Evolutionary conservation across 2,797 vertebrate genomes (phyloP).

Genomic region (Sparus aurata): DNA sequence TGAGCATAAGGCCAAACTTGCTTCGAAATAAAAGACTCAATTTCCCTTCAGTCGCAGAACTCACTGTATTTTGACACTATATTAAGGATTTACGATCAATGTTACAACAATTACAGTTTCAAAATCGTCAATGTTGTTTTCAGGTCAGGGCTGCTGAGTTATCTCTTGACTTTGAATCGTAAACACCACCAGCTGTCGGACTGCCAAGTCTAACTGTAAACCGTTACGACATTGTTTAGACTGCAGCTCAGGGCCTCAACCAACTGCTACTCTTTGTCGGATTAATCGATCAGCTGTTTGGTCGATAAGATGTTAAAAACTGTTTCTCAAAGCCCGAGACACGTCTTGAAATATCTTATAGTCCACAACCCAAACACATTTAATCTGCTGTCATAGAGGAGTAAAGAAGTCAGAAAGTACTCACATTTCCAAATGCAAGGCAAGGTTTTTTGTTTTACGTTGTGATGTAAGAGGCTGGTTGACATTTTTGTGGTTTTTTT

Average conservation of each 20-base stretch:
- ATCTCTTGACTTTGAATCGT: constrained; percentile 37
- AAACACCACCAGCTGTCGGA: constrained; percentile 38
- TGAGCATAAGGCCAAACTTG: not conserved
- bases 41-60: not conserved
- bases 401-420: no score
- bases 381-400: no score
- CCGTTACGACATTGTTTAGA: constrained; percentile 40
- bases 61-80: not conserved
- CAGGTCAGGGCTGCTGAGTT: not conserved
- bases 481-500: no score
- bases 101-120: not conserved
- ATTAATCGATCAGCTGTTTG: no score
- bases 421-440: no score
- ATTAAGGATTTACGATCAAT: not conserved
- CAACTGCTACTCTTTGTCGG: no score
- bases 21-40: not conserved
- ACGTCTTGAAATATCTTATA: no score
- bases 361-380: no score
- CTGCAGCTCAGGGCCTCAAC: constrained; percentile 11
- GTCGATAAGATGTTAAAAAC: no score
- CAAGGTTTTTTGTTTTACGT: no score
- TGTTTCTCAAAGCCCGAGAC: no score
- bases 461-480: no score
- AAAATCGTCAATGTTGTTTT: not conserved
- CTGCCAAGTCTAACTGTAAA: constrained; percentile 56